phyloP scores from a whole-genome alignment of 1,140 invertebrate species.

The Nylanderia fulva region DNA sequence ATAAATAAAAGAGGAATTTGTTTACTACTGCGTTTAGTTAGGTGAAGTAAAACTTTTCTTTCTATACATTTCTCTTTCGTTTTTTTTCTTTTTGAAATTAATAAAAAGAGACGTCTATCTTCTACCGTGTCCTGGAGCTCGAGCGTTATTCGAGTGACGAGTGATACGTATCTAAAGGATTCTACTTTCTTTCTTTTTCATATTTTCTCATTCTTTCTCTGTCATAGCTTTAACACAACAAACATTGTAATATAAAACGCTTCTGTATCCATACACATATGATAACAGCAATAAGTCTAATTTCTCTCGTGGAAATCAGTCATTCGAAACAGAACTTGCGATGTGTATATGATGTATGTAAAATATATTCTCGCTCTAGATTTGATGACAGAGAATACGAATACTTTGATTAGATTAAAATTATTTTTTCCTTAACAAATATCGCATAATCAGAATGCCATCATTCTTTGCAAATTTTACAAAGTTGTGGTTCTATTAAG shows the following conservation, averaged over 20 bases:
- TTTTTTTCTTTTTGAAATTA: slow-evolving; percentile 8
- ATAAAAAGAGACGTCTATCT: slow-evolving; percentile 8
- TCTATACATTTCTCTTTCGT: too few relatives aligned
- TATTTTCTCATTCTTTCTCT: background rate
- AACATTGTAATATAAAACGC: slow-evolving; percentile 60
- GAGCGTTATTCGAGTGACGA: slow-evolving; percentile 50
- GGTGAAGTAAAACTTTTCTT: background rate
- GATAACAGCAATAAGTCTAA: slow-evolving; percentile 23
- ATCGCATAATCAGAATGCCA: too few relatives aligned
- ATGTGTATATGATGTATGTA: background rate
- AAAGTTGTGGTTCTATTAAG: too few relatives aligned
- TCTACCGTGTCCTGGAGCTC: slow-evolving; percentile 30
- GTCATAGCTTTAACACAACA: slow-evolving; percentile 41
- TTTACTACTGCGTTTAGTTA: background rate
- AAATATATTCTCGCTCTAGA: background rate
- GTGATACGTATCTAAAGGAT: background rate
- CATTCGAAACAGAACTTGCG: background rate
- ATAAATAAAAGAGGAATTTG: slow-evolving; percentile 3
- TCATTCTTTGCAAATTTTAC: too few relatives aligned
- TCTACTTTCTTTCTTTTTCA: slow-evolving; percentile 12
- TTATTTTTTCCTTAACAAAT: too few relatives aligned
- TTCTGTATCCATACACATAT: slow-evolving; percentile 58
- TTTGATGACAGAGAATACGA: too few relatives aligned
- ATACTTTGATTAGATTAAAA: too few relatives aligned
- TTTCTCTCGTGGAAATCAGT: background rate